phyloP scores from a whole-genome alignment of 2,797 vertebrate genomes.

The Halcyon chelicuti region DNA sequence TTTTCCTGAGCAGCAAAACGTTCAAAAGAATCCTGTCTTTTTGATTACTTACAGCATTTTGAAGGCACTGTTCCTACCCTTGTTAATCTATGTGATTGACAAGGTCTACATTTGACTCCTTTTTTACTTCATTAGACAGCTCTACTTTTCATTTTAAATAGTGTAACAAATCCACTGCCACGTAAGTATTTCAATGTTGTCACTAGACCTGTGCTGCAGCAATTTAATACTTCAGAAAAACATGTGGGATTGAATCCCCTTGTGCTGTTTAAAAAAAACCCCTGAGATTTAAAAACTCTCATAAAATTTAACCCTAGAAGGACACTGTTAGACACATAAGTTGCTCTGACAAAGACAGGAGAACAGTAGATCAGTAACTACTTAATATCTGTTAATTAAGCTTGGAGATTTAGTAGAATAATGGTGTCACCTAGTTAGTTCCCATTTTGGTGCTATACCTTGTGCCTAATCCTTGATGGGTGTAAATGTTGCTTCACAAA shows the following conservation, averaged over 20 bases:
- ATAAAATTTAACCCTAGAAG: conserved; percentile 26
- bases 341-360: not conserved
- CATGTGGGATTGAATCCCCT: not conserved
- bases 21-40: conserved; percentile 68
- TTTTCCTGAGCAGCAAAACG: conserved; percentile 42
- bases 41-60: conserved; percentile 70
- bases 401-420: not conserved
- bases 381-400: not conserved
- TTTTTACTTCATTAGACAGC: conserved; percentile 68
- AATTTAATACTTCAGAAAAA: conserved; percentile 54
- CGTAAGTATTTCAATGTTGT: conserved; percentile 36
- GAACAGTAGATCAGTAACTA: not conserved
- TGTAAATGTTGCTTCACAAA: not conserved
- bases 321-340: not conserved
- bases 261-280: not conserved
- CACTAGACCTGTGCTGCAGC: conserved; percentile 41
- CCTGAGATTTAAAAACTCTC: not conserved
- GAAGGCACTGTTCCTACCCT: conserved; percentile 44
- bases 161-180: conserved; percentile 65
- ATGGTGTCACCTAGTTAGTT: not conserved
- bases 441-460: not conserved
- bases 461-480: not conserved
- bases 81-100: conserved; percentile 72
- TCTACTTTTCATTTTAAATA: conserved; percentile 66
- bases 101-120: conserved; percentile 61